Evolutionary conservation across 2,888 invertebrate genomes (phyloP).

Genomic region (Napeogenes inachia): DNA sequence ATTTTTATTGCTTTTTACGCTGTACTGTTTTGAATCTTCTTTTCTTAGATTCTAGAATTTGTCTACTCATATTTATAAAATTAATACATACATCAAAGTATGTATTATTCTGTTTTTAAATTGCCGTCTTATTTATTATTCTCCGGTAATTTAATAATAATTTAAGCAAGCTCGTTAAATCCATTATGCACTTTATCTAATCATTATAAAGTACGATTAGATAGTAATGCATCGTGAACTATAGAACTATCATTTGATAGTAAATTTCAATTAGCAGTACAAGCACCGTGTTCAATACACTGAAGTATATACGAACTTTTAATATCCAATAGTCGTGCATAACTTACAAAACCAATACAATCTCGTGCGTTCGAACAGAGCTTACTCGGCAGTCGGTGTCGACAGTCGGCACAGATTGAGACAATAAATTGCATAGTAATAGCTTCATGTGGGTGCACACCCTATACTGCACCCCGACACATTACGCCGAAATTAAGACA

Average conservation of each 20-base stretch:
- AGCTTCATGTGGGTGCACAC: conserved; percentile 57
- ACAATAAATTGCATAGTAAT: conserved; percentile 68
- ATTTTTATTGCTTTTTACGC: conserved; percentile 61
- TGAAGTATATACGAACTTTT: neutral
- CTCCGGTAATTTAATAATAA: too few relatives aligned
- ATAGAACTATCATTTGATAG: too few relatives aligned
- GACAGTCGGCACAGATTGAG: conserved; percentile 48
- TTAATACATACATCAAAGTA: too few relatives aligned
- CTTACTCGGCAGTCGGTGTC: conserved; percentile 39
- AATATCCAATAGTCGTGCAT: conserved; percentile 2
- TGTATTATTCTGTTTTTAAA: too few relatives aligned
- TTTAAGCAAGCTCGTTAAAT: too few relatives aligned
- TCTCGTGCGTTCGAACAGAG: conserved; percentile 21
- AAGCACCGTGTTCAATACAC: too few relatives aligned
- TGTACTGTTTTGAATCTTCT: conserved; percentile 35
- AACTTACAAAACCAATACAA: conserved; percentile 23
- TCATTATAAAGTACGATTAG: too few relatives aligned
- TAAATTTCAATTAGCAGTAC: too few relatives aligned
- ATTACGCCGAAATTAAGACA: conserved; percentile 72
- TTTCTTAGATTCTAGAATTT: neutral
- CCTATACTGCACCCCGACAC: conserved; percentile 44
- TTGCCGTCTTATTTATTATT: too few relatives aligned
- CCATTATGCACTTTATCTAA: too few relatives aligned
- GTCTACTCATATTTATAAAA: too few relatives aligned
- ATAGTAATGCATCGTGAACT: too few relatives aligned